Evolutionary conservation across 1,140 invertebrate genomes (phyloP), one percentile per base, ranked within the genome.

Genomic region (Tetranychus cinnabarinus): DNA sequence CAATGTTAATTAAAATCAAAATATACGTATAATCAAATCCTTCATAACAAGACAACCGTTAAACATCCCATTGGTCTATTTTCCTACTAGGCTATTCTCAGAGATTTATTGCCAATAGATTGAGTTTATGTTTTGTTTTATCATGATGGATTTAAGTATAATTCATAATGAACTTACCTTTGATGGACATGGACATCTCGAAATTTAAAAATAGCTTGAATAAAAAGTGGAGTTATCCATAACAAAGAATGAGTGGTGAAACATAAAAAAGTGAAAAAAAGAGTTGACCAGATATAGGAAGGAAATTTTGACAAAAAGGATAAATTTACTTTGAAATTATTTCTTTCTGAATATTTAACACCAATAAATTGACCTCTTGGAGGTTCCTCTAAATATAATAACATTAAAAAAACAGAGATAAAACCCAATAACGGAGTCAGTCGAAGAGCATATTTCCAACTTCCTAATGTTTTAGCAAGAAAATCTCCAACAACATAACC

Each of bases 231-330:
- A 7, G 88, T 90, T 88, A 90, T 97, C 84, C 91, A 95, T 2
- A 90, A 82, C 56, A 98, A 75, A 0, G 93, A 88, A 62, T 93
- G 93, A 15, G 90, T 82, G 6, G 96, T 90, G 72, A 98, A 98
- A 1, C 93, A 84, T 8, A 97, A 91, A 70, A 88, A 93, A 0
- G 92, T 97, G 70, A 97, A 97, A 56, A 89, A 93, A 23, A 81
- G 73, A 6, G 91, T 92, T 7, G 89, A 89, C 61, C 90, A 76
- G 77, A 97, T 84, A 71, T 95, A 96, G 66, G 90, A 88, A 64
- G 79, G 81, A 75, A 90, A 97, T 74, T 74, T 82, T 8, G 77
- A 52, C 34, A 92, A 73, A 56, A 78, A 77, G 68, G 77, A 80
- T 33, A 69, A 46, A 58, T 68, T 66, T 37, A 56, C 58, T 34